Conservation (phyloP, 1,140 invertebrate species). For the Caenorhabditis inopinata region DNA sequence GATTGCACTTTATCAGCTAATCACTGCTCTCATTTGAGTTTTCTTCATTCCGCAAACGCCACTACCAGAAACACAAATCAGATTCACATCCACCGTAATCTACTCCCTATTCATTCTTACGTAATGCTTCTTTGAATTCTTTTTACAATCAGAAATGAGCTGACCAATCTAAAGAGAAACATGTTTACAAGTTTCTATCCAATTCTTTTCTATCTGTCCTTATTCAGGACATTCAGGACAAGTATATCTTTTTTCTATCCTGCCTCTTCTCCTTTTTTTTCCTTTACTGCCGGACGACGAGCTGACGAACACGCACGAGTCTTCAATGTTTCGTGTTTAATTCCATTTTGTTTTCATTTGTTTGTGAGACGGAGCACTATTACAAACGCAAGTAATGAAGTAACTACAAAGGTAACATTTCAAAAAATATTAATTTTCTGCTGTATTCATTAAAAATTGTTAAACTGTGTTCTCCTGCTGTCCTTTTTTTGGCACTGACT, state of each 20-base stretch:
- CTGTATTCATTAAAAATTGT: background rate
- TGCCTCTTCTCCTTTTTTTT: background rate
- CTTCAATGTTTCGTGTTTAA: constrained; percentile 1
- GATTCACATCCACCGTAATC: background rate
- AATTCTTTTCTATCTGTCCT: constrained; percentile 13
- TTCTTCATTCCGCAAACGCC: background rate
- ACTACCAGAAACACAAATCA: background rate
- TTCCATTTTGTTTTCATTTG: background rate
- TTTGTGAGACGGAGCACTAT: too few relatives aligned
- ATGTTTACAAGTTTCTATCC: constrained; percentile 18
- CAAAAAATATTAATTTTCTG: background rate
- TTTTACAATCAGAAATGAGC: background rate
- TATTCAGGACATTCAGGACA: background rate
- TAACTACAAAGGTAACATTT: too few relatives aligned
- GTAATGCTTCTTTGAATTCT: background rate
- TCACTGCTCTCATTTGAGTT: background rate
- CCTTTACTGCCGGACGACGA: background rate
- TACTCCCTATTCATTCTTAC: background rate
- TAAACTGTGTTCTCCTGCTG: background rate
- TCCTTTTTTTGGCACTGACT: background rate
- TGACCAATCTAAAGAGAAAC: constrained; percentile 29
- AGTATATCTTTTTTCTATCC: background rate
- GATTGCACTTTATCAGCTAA: background rate
- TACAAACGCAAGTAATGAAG: background rate
- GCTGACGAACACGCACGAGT: constrained; percentile 27